A percentile compares a stretch with the other conserved stretches of the same genome.
Conservation (phyloP, 2,113 vertebrate species). For the Eira barbara region DNA sequence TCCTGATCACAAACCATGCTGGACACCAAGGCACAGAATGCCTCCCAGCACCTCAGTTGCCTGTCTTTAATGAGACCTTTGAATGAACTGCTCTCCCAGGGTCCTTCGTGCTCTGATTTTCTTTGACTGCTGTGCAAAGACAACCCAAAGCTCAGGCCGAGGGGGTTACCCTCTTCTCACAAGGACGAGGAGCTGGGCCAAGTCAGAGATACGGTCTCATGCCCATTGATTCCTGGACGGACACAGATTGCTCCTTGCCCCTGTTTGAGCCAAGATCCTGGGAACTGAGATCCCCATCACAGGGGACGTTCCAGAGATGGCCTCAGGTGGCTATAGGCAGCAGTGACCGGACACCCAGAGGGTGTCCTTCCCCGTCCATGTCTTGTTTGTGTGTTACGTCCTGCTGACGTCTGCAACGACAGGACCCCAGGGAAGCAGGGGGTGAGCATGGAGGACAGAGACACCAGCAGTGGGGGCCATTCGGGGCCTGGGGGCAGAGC, state of each 20-base stretch:
- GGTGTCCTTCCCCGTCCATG: no score
- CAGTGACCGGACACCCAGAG: background rate
- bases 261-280: background rate
- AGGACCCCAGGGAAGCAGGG: background rate
- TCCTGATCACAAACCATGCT: background rate
- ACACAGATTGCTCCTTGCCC: background rate
- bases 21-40: background rate
- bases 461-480: background rate
- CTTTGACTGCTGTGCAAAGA: background rate
- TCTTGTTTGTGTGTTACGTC: no score
- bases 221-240: no score
- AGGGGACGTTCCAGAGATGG: accelerated
- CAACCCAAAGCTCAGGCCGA: background rate
- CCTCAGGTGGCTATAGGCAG: no score
- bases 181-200: background rate
- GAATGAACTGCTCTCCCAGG: background rate
- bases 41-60: background rate
- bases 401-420: background rate
- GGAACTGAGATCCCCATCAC: background rate
- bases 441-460: background rate
- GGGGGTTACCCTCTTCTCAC: background rate
- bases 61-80: background rate
- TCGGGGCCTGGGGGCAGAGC: no score
- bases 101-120: background rate
- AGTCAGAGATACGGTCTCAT: background rate